Percentiles rank a stretch among this genome's conserved stretches.
Evolutionary conservation across 2,888 invertebrate genomes (phyloP).

Genomic region (Fissipunctia ypsillon): DNA sequence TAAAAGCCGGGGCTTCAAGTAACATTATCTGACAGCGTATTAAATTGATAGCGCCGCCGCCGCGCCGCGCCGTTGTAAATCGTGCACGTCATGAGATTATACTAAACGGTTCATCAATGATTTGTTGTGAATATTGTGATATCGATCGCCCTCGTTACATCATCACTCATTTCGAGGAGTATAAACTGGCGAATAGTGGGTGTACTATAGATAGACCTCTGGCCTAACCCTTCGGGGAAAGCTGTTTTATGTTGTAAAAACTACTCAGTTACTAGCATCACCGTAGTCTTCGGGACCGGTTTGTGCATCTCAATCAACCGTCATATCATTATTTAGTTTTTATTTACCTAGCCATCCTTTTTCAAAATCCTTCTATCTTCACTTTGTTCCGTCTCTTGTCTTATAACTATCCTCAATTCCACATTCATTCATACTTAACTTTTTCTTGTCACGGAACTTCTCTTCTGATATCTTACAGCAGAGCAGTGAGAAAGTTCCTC

Average conservation of each 20-base stretch:
- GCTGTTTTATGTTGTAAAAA: too few relatives aligned
- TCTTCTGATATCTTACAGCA: not conserved
- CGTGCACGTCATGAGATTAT: not conserved
- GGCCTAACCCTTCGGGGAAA: too few relatives aligned
- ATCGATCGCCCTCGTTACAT: not conserved
- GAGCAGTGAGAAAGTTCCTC: not conserved
- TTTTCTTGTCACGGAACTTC: not conserved
- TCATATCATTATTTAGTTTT: not conserved
- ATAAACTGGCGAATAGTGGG: not conserved
- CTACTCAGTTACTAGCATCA: not conserved
- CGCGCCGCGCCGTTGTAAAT: too few relatives aligned
- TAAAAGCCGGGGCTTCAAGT: slow-evolving; percentile 10
- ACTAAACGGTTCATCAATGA: slow-evolving; percentile 4
- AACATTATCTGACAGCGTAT: not conserved
- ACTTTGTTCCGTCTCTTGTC: too few relatives aligned
- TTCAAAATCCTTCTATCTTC: not conserved
- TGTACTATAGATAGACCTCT: too few relatives aligned
- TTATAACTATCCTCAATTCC: too few relatives aligned
- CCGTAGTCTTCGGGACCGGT: not conserved
- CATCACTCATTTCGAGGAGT: not conserved
- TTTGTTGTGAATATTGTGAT: slow-evolving; percentile 11
- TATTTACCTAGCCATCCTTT: not conserved
- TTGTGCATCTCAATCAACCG: not conserved
- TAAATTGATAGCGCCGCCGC: slow-evolving; percentile 16
- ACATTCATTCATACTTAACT: not conserved